Evolutionary conservation across 1,140 invertebrate species (phyloP), one percentile per base, ranked within the genome.

Genomic region (Stegodyphus mimosarum): DNA sequence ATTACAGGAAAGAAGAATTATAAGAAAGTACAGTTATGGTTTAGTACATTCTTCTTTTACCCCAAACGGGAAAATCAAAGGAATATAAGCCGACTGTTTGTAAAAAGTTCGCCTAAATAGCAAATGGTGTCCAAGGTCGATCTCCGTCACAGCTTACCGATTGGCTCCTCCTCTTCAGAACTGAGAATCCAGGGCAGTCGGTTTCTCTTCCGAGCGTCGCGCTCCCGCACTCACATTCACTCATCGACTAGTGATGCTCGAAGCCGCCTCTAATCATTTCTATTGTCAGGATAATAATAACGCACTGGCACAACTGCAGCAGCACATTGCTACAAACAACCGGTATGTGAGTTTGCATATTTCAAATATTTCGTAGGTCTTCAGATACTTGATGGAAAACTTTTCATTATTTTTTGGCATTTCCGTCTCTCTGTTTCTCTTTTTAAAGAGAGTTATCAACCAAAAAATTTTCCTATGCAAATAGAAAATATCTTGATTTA

Each of bases 151-250:
- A 67, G 64, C 64, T 74, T 74, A 11, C n/a, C 51, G 52, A 52
- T 51, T 74, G 50, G 72, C 72, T 55, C 72, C 72, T 74, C 72
- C 72, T 72, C 52, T 7, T 55, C 9, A 7, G 72, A 74, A 74
- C 55, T 51, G 52, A 52, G 72, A 60, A 74, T 74, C 52, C 51
- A 74, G 72, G 72, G 51, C 72, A 74, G 7, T 74, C 53, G 72
- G 72, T 55, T 74, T 53, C 50, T 67, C 64, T n/a, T 9, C 10
- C 64, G 64, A 67, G 13, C 9, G 17, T 67, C 17, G 11, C 1
- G 13, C 64, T 67, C 17, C 7, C 64, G 64, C 9, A n/a, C 64
- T 15, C 17, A n/a, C 64, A 17, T 18, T 55, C 72, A 74, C 53
- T 55, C 51, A 74, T 13, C 11, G 51, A n/a, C 51, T 53, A n/a